Evolutionary conservation across 2,113 vertebrate species (phyloP).

Genomic region (Entelurus aequoreus): DNA sequence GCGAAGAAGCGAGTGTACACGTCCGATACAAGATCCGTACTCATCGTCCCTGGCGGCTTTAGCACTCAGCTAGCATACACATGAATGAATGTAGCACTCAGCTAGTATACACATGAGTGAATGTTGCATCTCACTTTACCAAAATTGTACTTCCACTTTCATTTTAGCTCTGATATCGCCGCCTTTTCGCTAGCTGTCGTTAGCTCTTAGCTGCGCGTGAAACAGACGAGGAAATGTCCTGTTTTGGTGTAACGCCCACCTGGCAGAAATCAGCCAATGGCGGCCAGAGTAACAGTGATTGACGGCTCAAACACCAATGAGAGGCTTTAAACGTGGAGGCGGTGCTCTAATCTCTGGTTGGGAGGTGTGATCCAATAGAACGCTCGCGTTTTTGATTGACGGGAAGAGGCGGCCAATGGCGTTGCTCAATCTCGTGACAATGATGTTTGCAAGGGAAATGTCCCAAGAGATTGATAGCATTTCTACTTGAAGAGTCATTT

Average conservation of each 20-base stretch:
- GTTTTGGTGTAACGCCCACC: neutral
- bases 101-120: too few species aligned
- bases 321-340: neutral
- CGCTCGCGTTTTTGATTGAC: too few species aligned
- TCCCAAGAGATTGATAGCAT: too few species aligned
- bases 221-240: slow-evolving; percentile 2
- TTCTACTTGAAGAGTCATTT: too few species aligned
- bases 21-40: slow-evolving; percentile 1
- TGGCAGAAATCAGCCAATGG: too few species aligned
- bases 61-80: neutral
- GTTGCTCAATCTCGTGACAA: too few species aligned
- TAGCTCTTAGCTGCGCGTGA: too few species aligned
- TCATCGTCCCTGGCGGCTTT: neutral
- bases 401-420: too few species aligned
- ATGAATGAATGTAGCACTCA: too few species aligned
- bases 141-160: neutral
- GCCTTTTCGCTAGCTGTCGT: too few species aligned
- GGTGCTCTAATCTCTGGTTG: neutral
- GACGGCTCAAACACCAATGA: neutral
- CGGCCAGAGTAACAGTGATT: too few species aligned
- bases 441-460: too few species aligned
- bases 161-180: neutral
- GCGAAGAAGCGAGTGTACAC: slow-evolving; percentile 2
- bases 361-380: neutral
- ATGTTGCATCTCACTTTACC: neutral